Evolutionary conservation across 2,888 invertebrate species (phyloP).

Genomic region (Asteroscopus sphinx): DNA sequence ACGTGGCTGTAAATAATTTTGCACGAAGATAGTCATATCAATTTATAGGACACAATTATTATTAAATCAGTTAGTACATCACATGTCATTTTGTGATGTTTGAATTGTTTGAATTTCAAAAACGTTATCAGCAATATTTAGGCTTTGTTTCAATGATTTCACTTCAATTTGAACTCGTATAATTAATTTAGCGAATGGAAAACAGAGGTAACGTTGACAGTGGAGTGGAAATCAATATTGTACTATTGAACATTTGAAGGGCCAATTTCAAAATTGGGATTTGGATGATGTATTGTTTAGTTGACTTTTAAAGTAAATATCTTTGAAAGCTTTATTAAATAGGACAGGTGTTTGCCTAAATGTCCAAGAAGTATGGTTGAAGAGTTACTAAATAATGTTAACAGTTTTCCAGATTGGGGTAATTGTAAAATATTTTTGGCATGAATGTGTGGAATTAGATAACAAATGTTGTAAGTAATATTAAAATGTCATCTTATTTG

Average conservation of each 20-base stretch:
- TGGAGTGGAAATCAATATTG: constrained; percentile 38
- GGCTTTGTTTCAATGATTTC: constrained; percentile 29
- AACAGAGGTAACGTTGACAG: constrained; percentile 25
- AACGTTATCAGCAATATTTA: constrained; percentile 20
- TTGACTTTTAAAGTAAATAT: constrained; percentile 18
- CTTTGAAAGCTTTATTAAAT: constrained; percentile 30
- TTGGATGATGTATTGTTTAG: constrained; percentile 19
- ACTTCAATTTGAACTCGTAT: constrained; percentile 4
- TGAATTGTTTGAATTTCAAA: constrained; percentile 12
- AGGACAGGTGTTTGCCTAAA: constrained; percentile 19
- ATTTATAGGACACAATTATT: constrained; percentile 64
- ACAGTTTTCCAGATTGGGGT: constrained; percentile 10
- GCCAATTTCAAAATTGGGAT: constrained; percentile 5
- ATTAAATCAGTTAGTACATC: constrained; percentile 49
- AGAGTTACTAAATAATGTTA: constrained; percentile 23
- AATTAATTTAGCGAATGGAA: constrained; percentile 39
- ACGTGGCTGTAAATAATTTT: constrained; percentile 79
- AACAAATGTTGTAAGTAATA: too few species aligned
- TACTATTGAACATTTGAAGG: constrained; percentile 21
- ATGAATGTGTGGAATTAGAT: constrained; percentile 3
- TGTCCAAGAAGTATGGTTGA: constrained; percentile 29
- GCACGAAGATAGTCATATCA: constrained; percentile 82
- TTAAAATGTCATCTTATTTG: not conserved
- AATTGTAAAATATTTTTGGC: not conserved
- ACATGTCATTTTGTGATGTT: constrained; percentile 19